Conservation (phyloP, 2,797 vertebrate genomes). For the Squalus acanthias region DNA sequence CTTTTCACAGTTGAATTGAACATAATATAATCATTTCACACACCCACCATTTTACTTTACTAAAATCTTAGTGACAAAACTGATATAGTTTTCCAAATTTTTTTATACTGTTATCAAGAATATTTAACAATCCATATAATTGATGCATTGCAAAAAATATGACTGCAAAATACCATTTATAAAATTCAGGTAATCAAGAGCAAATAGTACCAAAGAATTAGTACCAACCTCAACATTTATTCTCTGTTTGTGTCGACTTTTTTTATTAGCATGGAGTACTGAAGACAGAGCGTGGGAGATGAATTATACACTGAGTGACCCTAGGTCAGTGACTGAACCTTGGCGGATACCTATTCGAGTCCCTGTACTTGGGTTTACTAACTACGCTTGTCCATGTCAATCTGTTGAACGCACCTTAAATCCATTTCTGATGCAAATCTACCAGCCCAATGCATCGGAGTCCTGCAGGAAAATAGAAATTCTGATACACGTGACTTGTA, state of each 20-base stretch:
- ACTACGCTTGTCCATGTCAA: background rate
- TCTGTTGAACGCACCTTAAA: background rate
- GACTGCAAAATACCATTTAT: background rate
- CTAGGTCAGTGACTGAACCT: too few relatives aligned
- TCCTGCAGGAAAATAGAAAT: background rate
- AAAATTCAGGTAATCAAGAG: background rate
- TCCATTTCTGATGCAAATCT: background rate
- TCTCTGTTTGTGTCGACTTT: background rate
- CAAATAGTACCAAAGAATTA: background rate
- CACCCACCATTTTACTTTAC: background rate
- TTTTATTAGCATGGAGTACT: background rate
- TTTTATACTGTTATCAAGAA: background rate
- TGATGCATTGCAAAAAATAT: background rate
- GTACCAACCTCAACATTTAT: background rate
- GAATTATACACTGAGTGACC: background rate
- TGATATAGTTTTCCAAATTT: background rate
- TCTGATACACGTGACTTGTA: background rate
- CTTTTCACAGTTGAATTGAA: background rate
- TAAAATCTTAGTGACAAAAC: background rate
- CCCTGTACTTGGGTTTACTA: too few relatives aligned
- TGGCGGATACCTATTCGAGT: too few relatives aligned
- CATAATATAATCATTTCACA: background rate
- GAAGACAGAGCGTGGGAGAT: background rate
- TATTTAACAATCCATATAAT: background rate
- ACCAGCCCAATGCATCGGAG: background rate